Evolutionary conservation across 1,140 invertebrate genomes (phyloP), one percentile per base, ranked within the genome.

Genomic region (Limonius californicus): DNA sequence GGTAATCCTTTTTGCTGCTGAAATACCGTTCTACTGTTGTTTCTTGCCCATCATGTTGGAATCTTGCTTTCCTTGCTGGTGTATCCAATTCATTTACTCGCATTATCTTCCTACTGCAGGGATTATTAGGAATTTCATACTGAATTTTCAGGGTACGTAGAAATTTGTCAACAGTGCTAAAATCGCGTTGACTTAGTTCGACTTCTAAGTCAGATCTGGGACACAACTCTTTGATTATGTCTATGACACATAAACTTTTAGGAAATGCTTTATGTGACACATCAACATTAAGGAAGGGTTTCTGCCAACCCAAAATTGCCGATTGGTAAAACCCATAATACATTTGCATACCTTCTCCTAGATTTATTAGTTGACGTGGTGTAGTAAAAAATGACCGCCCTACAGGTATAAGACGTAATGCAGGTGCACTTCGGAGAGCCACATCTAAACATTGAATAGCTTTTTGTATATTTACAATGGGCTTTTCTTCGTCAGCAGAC

Each of bases 371-470:
- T 15, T 2, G 11, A 50, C 21, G 54, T 1, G 78, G 76, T 55
- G 54, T 70, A 8, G 73, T 71, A 15, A 77, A 81, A 43, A 76
- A 80, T 3, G 77, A 79, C 16, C 78, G 68, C 11, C 79, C 79
- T 1, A 73, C 73, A 14, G 53, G 54, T n/a, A 77, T 73, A 61
- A 78, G 80, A 2, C 62, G 67, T 19, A 76, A 68, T 8, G 80
- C 55, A 19, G 79, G 81, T 9, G 75, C 82, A 66, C 87, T 85
- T 56, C 87, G 81, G 63, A 97, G 80, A 43, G 95, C 87, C 0
- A 97, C 85, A 75, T 97, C 93, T 1, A 97, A 72, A 54, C 87
- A 90, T 76, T 91, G 89, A 11, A 91, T 74, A 0, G 83, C 82
- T 35, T 87, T 85, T 70, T 85, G 84, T n/a, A n/a, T n/a, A n/a